Percentiles rank a stretch among this genome's conserved stretches.
Conservation (phyloP, 2,888 invertebrate genomes). For the Conistra vaccinii region DNA sequence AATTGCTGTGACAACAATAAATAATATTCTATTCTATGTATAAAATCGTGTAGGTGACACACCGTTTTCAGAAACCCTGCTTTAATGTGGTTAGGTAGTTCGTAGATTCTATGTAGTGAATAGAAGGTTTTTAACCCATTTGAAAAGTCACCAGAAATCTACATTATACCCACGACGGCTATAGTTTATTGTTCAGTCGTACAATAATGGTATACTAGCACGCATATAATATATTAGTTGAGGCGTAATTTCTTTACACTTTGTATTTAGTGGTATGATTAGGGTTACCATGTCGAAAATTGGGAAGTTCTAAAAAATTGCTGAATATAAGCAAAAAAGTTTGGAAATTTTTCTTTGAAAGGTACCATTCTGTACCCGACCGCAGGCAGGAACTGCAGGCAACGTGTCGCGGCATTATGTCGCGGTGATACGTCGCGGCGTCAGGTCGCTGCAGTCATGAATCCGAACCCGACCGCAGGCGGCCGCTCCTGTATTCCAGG, state of each 20-base stretch:
- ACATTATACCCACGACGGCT: slow-evolving; percentile 38
- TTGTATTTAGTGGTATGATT: slow-evolving; percentile 4
- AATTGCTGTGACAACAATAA: background rate
- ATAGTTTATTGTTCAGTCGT: slow-evolving; percentile 24
- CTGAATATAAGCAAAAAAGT: background rate
- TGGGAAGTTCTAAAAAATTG: background rate
- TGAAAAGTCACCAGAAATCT: slow-evolving; percentile 41
- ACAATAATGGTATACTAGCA: slow-evolving; percentile 32
- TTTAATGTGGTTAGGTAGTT: background rate
- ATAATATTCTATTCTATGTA: background rate
- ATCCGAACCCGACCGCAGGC: too few species aligned
- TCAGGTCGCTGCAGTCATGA: too few species aligned
- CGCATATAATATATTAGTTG: slow-evolving; percentile 24
- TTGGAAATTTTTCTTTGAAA: background rate
- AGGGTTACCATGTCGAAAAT: background rate
- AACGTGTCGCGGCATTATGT: too few species aligned
- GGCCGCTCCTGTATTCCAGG: too few species aligned
- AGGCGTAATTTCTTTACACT: slow-evolving; percentile 23
- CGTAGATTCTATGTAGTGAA: background rate
- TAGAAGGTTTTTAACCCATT: slow-evolving; percentile 29
- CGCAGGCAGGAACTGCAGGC: too few species aligned
- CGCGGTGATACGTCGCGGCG: too few species aligned
- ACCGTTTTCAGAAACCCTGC: slow-evolving; percentile 1
- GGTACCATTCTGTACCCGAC: too few species aligned
- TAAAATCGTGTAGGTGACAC: background rate